Conservation (phyloP, 2,888 invertebrate genomes). For the Gandaritis pyraliata region DNA sequence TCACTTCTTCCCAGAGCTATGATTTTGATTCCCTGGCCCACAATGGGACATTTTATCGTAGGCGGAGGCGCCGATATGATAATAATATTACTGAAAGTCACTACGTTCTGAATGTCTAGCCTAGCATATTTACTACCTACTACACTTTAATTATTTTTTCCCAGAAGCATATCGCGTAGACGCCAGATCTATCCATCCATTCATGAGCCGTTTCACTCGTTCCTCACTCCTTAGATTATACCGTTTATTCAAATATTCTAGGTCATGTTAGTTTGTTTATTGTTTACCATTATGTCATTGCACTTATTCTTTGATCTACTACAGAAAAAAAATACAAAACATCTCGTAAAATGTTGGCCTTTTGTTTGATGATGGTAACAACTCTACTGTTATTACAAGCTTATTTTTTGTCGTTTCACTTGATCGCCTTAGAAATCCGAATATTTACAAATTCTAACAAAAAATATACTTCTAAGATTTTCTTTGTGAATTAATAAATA, state of each 20-base stretch:
- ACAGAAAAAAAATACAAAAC: too few relatives aligned
- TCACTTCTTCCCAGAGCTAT: slow-evolving; percentile 38
- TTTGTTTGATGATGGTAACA: too few relatives aligned
- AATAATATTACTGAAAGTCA: slow-evolving; percentile 2
- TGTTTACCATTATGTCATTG: slow-evolving; percentile 55
- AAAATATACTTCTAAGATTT: too few relatives aligned
- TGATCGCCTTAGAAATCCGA: slow-evolving; percentile 26
- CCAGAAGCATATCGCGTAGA: slow-evolving; percentile 65
- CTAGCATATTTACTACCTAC: slow-evolving; percentile 7
- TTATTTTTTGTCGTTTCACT: neutral
- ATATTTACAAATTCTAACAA: neutral
- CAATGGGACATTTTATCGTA: slow-evolving; percentile 43
- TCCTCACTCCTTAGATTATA: slow-evolving; percentile 45
- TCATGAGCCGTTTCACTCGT: slow-evolving; percentile 63
- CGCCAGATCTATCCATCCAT: slow-evolving; percentile 63
- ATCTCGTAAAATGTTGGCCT: too few relatives aligned
- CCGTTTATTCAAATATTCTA: slow-evolving; percentile 40
- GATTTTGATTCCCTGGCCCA: slow-evolving; percentile 48
- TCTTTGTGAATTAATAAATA: slow-evolving; percentile 1
- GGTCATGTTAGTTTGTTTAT: slow-evolving; percentile 54
- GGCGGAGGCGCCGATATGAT: slow-evolving; percentile 65
- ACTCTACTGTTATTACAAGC: too few relatives aligned
- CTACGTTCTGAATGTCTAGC: slow-evolving; percentile 8
- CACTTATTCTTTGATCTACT: too few relatives aligned
- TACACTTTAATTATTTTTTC: slow-evolving; percentile 69